phyloP scores from a whole-genome alignment of 2,797 vertebrate genomes.

The Epinephelus malabaricus region DNA sequence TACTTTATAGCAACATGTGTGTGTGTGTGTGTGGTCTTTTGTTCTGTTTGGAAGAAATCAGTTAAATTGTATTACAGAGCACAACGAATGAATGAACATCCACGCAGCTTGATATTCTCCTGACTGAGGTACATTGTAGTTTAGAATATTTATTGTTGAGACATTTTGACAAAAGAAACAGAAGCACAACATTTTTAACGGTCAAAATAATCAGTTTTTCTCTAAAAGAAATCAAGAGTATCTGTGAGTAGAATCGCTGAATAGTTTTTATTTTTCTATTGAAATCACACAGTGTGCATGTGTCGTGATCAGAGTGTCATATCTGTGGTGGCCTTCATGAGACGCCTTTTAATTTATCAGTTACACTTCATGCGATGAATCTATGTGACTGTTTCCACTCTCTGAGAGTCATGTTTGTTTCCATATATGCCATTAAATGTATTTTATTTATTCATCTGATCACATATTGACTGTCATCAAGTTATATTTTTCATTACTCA shows the following conservation, averaged over 20 bases:
- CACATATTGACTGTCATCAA: conserved; percentile 6
- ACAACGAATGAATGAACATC: conserved; percentile 12
- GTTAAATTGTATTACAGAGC: not conserved
- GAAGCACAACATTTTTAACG: conserved; percentile 49
- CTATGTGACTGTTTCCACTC: not conserved
- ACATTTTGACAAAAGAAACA: not conserved
- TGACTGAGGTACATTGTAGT: not conserved
- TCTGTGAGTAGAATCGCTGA: not conserved
- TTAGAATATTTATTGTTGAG: conserved; percentile 37
- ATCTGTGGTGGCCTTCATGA: conserved; percentile 13
- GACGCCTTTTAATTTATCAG: conserved; percentile 16
- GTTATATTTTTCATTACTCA: not conserved
- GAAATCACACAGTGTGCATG: conserved; percentile 17
- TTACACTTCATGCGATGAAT: conserved; percentile 5
- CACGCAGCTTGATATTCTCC: conserved; percentile 19
- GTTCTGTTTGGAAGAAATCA: conserved; percentile 30
- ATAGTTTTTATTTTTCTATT: conserved; percentile 62
- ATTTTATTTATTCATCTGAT: conserved; percentile 31
- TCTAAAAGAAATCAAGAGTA: not conserved
- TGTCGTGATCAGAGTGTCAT: conserved; percentile 21
- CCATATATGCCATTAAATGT: conserved; percentile 12
- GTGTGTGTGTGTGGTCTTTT: not conserved
- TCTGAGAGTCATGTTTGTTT: not conserved
- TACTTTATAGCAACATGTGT: conserved; percentile 3
- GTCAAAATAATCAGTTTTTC: conserved; percentile 1